Evolutionary conservation across 2,113 vertebrate genomes (phyloP), one percentile per base, ranked within the genome.

Genomic region (Oryzias javanicus): DNA sequence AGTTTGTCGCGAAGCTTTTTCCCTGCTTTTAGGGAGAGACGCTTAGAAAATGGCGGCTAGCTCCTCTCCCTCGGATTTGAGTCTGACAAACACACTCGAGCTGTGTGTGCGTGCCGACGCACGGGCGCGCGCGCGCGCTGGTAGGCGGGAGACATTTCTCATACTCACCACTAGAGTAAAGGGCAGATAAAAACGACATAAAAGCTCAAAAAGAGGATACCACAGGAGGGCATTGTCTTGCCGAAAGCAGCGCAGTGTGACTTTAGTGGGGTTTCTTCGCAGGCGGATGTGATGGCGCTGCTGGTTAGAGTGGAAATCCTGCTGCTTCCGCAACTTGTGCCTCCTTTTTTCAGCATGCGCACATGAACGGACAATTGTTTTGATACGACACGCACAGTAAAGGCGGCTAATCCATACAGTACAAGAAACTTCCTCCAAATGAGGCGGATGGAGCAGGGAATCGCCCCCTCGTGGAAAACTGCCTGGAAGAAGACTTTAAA

Each of bases 21-120:
- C 86, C 88, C 82, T 84, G 80, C 84, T 90, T 91, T 86, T 89
- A 89, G 91, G 90, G 90, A 93, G 91, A 92, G 92, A 93, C 91
- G 94, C 90, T 91, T 85, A 91, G 93, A 93, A 95, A 94, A 96
- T 95, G 94, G 94, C 94, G 94, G 94, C 94, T 91, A 87, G 86
- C 92, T 91, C 90, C 91, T 93, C 92, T 91, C 93, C 92, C 93
- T 94, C 93, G 91, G 93, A 92, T 93, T 83, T 90, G 86, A 92
- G 89, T 90, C 90, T 93, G 91, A 93, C 91, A 92, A 93, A 94
- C 91, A 92, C 87, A 93, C 89, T 87, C 88, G 91, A 79, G 87
- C 79, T 83, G 86, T 86, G 90, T 82, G 89, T 77, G 75, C 17
- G 72, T 25, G 74, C 40, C 66, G 6, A 76, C 17, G 70, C 25